phyloP scores from a whole-genome alignment of 2,113 vertebrate genomes.

The Salvelinus namaycush region DNA sequence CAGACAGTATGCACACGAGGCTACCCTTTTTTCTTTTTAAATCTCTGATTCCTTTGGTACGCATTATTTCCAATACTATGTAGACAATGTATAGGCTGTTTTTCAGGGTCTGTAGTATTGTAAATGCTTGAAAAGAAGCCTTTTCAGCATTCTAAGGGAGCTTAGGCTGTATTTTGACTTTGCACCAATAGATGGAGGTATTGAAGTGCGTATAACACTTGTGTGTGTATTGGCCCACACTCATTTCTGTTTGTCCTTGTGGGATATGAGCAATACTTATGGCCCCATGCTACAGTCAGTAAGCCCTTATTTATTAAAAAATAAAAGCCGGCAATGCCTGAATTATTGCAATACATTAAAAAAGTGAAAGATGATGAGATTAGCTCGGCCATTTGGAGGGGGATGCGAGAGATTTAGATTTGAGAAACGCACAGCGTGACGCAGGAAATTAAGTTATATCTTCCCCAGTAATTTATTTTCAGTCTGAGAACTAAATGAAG shows the following conservation, averaged over 20 bases:
- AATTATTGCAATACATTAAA: conserved; percentile 77
- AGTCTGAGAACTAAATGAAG: conserved; percentile 75
- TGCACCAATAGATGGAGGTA: conserved; percentile 70
- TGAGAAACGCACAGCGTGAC: conserved; percentile 63
- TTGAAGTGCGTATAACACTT: conserved; percentile 60
- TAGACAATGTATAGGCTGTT: too few species aligned
- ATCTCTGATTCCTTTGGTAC: too few species aligned
- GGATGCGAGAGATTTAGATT: conserved; percentile 72
- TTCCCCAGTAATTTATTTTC: conserved; percentile 77
- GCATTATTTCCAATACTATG: too few species aligned
- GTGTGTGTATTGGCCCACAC: not conserved
- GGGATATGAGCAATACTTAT: conserved; percentile 69
- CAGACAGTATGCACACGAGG: too few species aligned
- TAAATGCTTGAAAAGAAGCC: not conserved
- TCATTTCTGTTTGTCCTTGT: conserved; percentile 60
- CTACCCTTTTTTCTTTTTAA: too few species aligned
- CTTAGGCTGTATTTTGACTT: conserved; percentile 46
- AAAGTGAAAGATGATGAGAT: conserved; percentile 80
- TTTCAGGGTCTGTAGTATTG: not conserved
- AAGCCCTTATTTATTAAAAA: conserved; percentile 79
- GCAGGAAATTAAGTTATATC: conserved; percentile 82
- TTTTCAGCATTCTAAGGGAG: not conserved
- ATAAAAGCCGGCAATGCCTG: conserved; percentile 73
- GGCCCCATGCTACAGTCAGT: conserved; percentile 60
- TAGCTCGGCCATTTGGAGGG: conserved; percentile 67